A percentile compares a stretch with the other conserved stretches of the same genome.
Evolutionary conservation across 1,140 invertebrate species (phyloP).

Genomic region (Dryas iulia): DNA sequence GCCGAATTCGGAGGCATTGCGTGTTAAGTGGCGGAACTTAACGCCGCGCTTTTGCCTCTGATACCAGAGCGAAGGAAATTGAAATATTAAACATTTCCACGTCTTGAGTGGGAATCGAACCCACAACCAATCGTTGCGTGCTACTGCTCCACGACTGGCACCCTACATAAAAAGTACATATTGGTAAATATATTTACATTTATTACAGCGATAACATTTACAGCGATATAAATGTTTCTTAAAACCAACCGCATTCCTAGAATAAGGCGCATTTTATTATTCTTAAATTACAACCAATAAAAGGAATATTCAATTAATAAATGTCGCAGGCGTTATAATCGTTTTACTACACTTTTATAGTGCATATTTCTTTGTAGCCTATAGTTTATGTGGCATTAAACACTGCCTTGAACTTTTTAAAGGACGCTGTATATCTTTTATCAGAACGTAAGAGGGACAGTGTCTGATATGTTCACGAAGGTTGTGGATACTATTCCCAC

Average conservation of each 20-base stretch:
- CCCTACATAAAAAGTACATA: too few species aligned
- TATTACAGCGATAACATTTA: slow-evolving; percentile 13
- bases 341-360: slow-evolving; percentile 10
- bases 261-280: slow-evolving; percentile 30
- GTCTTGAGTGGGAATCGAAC: too few species aligned
- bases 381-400: slow-evolving; percentile 28
- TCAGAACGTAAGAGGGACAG: too few species aligned
- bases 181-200: not conserved
- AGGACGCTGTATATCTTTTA: slow-evolving; percentile 32
- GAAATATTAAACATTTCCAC: too few species aligned
- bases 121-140: not conserved
- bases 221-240: slow-evolving; percentile 24
- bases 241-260: not conserved
- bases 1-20: too few species aligned
- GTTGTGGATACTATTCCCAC: too few species aligned
- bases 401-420: slow-evolving; percentile 25
- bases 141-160: too few species aligned
- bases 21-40: too few species aligned
- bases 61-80: too few species aligned
- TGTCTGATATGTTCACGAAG: too few species aligned
- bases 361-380: slow-evolving; percentile 12
- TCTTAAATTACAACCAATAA: slow-evolving; percentile 34
- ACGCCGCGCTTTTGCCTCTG: too few species aligned
- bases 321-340: slow-evolving; percentile 26
- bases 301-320: slow-evolving; percentile 37